Conservation (phyloP, 2,113 vertebrate species). For the Percina caprodes region DNA sequence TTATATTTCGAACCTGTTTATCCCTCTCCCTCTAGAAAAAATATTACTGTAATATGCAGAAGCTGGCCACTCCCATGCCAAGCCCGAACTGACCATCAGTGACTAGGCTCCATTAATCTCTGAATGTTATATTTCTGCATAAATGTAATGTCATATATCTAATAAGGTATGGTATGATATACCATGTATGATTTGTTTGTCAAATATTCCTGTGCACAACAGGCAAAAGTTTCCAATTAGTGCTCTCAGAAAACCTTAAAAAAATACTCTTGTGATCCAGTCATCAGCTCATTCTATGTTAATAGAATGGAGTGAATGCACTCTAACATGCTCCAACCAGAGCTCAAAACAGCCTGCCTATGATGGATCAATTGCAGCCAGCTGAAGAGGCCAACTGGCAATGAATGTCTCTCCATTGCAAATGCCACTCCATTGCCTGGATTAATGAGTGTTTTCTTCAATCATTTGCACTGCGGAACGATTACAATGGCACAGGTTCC, state of each 20-base stretch:
- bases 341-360: conserved; percentile 28
- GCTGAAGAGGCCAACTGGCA: conserved; percentile 66
- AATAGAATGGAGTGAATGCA: conserved; percentile 26
- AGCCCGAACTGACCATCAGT: not conserved
- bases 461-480: conserved; percentile 64
- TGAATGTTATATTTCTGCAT: not conserved
- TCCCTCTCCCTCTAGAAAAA: not conserved
- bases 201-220: not conserved
- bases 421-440: conserved; percentile 54
- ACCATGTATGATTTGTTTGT: not conserved
- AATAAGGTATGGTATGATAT: not conserved
- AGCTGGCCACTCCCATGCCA: not conserved
- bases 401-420: conserved; percentile 52
- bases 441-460: conserved; percentile 74
- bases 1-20: not conserved
- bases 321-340: conserved; percentile 35
- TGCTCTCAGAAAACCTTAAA: not conserved
- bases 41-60: not conserved
- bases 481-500: conserved; percentile 63
- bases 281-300: conserved; percentile 24
- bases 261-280: not conserved
- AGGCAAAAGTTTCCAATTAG: not conserved
- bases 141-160: not conserved
- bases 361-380: conserved; percentile 71
- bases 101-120: not conserved